Percentiles rank a stretch among this genome's conserved stretches.
phyloP scores from a whole-genome alignment of 2,888 invertebrate genomes.

The Oscheius onirici region DNA sequence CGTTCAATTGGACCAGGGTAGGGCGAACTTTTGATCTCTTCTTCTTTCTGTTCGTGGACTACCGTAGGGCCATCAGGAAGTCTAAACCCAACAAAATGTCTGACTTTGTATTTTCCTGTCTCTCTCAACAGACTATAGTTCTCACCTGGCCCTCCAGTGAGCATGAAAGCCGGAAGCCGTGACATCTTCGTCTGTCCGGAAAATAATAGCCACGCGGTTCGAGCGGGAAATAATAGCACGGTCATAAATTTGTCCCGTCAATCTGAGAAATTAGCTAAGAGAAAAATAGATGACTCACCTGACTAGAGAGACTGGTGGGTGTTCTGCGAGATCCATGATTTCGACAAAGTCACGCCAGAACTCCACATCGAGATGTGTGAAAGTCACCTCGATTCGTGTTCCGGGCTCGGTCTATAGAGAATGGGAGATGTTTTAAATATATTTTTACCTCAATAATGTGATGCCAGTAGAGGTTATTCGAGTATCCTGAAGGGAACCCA shows the following conservation, averaged over 20 bases:
- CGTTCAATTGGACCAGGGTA: conserved; percentile 23
- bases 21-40: conserved; percentile 1
- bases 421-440: neutral
- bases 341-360: conserved; percentile 5
- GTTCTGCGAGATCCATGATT: conserved; percentile 2
- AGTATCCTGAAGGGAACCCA: neutral
- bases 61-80: neutral
- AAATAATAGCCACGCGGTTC: neutral
- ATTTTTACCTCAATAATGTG: conserved; percentile 6
- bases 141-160: conserved; percentile 5
- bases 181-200: conserved; percentile 22
- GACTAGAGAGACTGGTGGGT: neutral
- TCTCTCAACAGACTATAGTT: neutral
- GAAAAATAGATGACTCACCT: conserved; percentile 2
- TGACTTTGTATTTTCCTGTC: neutral
- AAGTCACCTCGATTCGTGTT: neutral
- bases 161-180: conserved; percentile 13
- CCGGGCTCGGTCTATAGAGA: conserved; percentile 9
- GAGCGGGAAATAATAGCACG: conserved; percentile 14
- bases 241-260: conserved; percentile 16
- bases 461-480: conserved; percentile 1
- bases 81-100: neutral
- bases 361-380: conserved; percentile 19
- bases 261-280: conserved; percentile 3
- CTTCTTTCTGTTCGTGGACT: neutral